phyloP scores from a whole-genome alignment of 1,140 invertebrate species.

The Asbolus verrucosus region DNA sequence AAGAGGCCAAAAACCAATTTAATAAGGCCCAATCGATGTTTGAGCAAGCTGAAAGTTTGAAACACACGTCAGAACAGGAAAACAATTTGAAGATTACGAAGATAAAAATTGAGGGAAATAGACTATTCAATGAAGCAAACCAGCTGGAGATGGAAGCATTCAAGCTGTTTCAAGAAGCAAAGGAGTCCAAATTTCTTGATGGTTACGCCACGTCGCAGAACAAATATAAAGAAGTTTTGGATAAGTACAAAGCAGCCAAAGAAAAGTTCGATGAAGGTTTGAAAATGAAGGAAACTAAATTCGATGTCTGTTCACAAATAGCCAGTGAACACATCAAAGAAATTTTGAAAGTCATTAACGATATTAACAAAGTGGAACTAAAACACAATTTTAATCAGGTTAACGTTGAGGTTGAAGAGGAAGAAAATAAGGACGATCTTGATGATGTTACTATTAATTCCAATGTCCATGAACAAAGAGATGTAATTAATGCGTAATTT shows the following conservation, averaged over 20 bases:
- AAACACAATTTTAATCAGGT: not conserved
- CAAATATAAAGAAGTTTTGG: slow-evolving; percentile 7
- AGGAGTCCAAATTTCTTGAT: not conserved
- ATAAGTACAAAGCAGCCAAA: not conserved
- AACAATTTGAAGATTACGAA: not conserved
- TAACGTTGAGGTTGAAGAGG: not conserved
- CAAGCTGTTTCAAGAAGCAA: not conserved
- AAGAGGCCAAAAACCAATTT: not conserved
- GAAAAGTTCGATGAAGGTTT: slow-evolving; percentile 3
- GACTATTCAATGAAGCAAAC: slow-evolving; percentile 1
- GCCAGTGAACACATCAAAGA: not conserved
- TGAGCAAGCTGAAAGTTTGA: not conserved
- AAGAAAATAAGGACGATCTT: not conserved
- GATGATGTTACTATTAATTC: not conserved
- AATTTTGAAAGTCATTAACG: not conserved
- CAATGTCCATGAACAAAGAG: not conserved
- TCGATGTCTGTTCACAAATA: not conserved
- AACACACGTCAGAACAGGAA: not conserved
- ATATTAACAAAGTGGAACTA: not conserved
- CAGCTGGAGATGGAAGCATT: slow-evolving; percentile 2
- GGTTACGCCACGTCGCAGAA: not conserved
- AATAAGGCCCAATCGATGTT: not conserved
- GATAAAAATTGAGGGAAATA: not conserved
- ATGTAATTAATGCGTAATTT: too few species aligned
- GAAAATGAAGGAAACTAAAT: not conserved